Conservation (phyloP, 2,113 vertebrate species). For the Ameiurus melas region DNA sequence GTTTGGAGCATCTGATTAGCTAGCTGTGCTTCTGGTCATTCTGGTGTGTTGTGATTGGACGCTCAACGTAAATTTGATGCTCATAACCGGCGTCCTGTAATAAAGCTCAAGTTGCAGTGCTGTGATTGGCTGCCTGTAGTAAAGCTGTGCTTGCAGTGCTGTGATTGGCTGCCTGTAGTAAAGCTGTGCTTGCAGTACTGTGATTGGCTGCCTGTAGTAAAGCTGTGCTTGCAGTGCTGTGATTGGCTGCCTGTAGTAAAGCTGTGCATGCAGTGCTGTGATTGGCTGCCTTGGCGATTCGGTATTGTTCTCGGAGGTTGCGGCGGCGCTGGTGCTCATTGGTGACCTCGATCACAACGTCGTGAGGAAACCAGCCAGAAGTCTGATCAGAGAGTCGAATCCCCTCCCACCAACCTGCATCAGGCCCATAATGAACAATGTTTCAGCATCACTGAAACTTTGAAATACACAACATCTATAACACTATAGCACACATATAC, state of each 20-base stretch:
- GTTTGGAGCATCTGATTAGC: not conserved
- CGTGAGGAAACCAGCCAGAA: slow-evolving; percentile 74
- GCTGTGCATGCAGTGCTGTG: slow-evolving; percentile 23
- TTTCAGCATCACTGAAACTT: not conserved
- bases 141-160: not conserved
- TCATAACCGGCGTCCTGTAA: too few relatives aligned
- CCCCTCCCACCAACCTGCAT: slow-evolving; percentile 75
- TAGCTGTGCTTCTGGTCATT: not conserved
- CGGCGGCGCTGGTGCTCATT: slow-evolving; percentile 74
- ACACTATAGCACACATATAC: not conserved
- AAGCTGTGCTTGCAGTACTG: not conserved
- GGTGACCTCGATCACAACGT: slow-evolving; percentile 72
- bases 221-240: not conserved
- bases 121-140: not conserved
- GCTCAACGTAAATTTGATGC: not conserved
- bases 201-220: not conserved
- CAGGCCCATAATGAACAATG: not conserved
- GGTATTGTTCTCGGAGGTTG: slow-evolving; percentile 72
- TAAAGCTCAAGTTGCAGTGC: not conserved
- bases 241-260: not conserved
- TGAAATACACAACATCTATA: not conserved
- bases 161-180: slow-evolving; percentile 55
- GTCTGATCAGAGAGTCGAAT: slow-evolving; percentile 64
- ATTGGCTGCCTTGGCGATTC: slow-evolving; percentile 63
- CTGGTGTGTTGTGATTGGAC: not conserved